Evolutionary conservation across 2,113 vertebrate species (phyloP).

Genomic region (Centropristis striata): DNA sequence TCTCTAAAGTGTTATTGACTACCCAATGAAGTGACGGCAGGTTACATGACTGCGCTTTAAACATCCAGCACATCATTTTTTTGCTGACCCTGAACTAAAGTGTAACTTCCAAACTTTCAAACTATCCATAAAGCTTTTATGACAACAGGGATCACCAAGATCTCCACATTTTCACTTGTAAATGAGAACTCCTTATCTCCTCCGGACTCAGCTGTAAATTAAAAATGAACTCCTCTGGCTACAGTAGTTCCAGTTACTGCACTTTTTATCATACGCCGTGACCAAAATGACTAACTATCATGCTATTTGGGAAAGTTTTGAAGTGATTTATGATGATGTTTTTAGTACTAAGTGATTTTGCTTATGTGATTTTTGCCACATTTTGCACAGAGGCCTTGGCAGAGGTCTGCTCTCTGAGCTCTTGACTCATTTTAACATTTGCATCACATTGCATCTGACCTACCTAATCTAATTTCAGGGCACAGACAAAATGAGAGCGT

Average conservation of each 20-base stretch:
- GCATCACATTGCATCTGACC: not conserved
- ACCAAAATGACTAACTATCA: not conserved
- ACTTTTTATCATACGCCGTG: not conserved
- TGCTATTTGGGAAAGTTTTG: not conserved
- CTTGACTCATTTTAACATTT: not conserved
- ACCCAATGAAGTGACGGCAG: not conserved
- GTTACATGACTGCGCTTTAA: not conserved
- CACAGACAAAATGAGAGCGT: not conserved
- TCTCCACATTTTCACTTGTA: not conserved
- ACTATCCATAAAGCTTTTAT: not conserved
- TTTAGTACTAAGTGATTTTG: not conserved
- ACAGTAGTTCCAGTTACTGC: not conserved
- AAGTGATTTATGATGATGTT: not conserved
- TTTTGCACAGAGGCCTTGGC: not conserved
- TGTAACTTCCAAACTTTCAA: not conserved
- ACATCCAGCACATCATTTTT: not conserved
- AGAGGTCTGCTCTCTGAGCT: not conserved
- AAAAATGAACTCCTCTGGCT: not conserved
- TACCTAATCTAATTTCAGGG: not conserved
- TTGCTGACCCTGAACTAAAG: not conserved
- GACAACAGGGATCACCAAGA: not conserved
- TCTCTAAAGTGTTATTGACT: not conserved
- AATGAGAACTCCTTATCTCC: not conserved
- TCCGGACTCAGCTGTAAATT: not conserved
- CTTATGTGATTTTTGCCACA: not conserved